Conservation (phyloP, 2,797 vertebrate genomes). For the Oryzias dopingdopingensis region DNA sequence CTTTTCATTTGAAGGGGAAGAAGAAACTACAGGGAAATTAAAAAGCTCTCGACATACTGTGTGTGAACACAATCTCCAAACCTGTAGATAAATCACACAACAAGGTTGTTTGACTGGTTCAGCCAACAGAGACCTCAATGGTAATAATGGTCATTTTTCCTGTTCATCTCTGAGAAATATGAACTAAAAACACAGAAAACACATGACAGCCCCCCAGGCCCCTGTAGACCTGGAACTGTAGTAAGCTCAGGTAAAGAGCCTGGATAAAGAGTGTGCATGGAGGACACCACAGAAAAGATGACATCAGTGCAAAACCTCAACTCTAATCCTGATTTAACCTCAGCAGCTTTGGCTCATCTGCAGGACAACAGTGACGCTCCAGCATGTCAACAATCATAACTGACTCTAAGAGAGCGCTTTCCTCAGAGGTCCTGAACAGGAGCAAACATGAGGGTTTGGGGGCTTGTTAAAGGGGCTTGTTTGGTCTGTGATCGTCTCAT, state of each 20-base stretch:
- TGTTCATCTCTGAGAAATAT: background rate
- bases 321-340: constrained; percentile 60
- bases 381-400: constrained; percentile 1
- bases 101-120: no score
- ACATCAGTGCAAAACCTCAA: constrained; percentile 57
- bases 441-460: background rate
- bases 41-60: no score
- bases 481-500: background rate
- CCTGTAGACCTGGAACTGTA: constrained; percentile 41
- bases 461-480: background rate
- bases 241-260: constrained; percentile 54
- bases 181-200: constrained; percentile 30
- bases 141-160: background rate
- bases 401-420: background rate
- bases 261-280: constrained; percentile 33
- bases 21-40: no score
- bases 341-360: constrained; percentile 25
- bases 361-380: constrained; percentile 6
- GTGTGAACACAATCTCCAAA: no score
- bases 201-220: constrained; percentile 32
- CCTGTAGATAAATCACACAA: no score
- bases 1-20: no score
- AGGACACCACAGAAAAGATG: constrained; percentile 43
- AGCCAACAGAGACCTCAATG: no score
- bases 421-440: background rate